phyloP scores from a whole-genome alignment of 2,888 invertebrate species.

The Agrilus mali region DNA sequence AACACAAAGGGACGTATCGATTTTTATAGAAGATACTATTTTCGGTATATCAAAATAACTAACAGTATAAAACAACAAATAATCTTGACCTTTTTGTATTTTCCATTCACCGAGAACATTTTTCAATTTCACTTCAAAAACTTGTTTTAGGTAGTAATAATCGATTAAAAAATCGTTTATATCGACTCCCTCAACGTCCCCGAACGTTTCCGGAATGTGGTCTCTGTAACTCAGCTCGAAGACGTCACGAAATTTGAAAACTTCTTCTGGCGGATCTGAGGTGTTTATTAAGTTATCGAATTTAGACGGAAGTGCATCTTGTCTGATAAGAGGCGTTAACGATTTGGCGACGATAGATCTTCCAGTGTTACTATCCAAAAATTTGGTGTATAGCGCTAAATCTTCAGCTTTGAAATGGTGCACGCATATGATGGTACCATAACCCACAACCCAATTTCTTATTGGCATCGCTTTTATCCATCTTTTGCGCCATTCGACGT shows the following conservation, averaged over 20 bases:
- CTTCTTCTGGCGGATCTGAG: background rate
- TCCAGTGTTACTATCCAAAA: background rate
- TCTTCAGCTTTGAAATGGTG: constrained; percentile 5
- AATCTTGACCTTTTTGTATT: background rate
- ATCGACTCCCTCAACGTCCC: constrained; percentile 7
- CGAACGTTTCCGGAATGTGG: constrained; percentile 6
- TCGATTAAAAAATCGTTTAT: constrained; percentile 8
- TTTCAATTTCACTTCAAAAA: constrained; percentile 2
- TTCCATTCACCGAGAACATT: constrained; percentile 6
- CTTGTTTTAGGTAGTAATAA: constrained; percentile 5
- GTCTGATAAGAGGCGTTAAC: background rate
- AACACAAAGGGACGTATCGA: constrained; percentile 4
- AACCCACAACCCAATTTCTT: constrained; percentile 8
- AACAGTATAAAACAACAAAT: constrained; percentile 6
- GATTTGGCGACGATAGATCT: background rate
- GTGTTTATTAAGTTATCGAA: background rate
- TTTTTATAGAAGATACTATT: constrained; percentile 6
- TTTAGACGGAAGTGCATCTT: background rate
- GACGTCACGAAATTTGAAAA: constrained; percentile 1
- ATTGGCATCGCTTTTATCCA: constrained; percentile 6
- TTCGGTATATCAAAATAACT: constrained; percentile 8
- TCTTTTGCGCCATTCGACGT: constrained; percentile 2
- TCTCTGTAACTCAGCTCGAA: constrained; percentile 6
- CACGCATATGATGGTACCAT: constrained; percentile 5
- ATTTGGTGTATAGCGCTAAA: background rate